Percentiles rank a stretch among this genome's conserved stretches.
These are phyloP conservation scores for Rhagologus leucostigma DNA, from an alignment of 2,113 vertebrate species.

Conservation along the genomic window DNA sequence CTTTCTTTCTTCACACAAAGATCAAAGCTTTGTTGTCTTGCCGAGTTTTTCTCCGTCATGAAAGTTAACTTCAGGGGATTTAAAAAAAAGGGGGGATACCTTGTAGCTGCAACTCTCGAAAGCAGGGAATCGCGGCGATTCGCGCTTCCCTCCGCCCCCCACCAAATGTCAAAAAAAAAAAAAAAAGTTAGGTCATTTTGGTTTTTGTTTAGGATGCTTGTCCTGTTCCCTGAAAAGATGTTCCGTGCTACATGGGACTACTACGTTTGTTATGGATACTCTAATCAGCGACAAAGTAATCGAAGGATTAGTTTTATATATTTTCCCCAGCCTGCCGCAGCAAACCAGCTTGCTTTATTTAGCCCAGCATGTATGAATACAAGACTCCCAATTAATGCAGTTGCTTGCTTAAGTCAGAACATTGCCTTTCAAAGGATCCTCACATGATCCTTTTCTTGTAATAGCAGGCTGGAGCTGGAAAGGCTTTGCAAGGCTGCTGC, in stretches of 20 bases:
- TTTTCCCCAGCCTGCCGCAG: constrained; percentile 52
- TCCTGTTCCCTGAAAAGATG: not conserved
- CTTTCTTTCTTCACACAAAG: constrained; percentile 52
- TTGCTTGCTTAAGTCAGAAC: constrained; percentile 59
- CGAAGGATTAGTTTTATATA: constrained; percentile 42
- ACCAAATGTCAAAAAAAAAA: not conserved
- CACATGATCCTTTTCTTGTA: constrained; percentile 50
- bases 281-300: constrained; percentile 14
- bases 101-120: not conserved
- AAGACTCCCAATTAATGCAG: constrained; percentile 60
- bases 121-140: not conserved
- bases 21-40: constrained; percentile 72
- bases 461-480: constrained; percentile 32
- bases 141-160: not conserved
- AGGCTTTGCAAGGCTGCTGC: constrained; percentile 28
- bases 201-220: not conserved
- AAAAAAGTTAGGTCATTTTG: not conserved
- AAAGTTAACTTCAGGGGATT: constrained; percentile 63
- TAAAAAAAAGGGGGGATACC: not conserved
- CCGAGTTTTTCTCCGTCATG: constrained; percentile 55
- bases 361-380: constrained; percentile 69
- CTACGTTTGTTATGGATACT: not conserved
- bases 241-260: not conserved
- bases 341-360: constrained; percentile 66
- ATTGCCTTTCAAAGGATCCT: constrained; percentile 52